Conservation (phyloP, 2,888 invertebrate genomes). For the Arctia plantaginis region DNA sequence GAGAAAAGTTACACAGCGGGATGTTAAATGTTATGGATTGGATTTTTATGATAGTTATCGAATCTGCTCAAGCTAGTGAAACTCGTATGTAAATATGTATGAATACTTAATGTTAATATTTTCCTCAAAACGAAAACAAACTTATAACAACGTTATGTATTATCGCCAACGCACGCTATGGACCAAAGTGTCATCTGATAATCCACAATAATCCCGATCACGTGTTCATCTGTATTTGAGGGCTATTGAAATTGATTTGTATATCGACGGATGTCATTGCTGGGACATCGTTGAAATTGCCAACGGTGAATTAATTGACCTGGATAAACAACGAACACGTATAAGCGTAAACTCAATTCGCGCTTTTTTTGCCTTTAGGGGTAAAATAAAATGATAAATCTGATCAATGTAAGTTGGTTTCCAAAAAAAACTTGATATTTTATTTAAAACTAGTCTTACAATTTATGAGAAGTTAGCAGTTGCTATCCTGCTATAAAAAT, state of each 20-base stretch:
- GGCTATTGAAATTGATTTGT: slow-evolving; percentile 1
- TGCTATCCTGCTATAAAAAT: no score
- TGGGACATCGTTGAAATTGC: neutral
- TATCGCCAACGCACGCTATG: neutral
- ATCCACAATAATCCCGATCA: neutral
- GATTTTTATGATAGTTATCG: neutral
- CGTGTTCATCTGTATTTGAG: neutral
- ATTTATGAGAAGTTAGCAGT: no score
- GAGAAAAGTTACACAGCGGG: neutral
- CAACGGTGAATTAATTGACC: neutral
- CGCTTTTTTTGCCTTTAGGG: neutral
- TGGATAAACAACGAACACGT: neutral
- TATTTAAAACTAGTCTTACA: no score
- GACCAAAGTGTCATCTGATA: neutral
- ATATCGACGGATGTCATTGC: slow-evolving; percentile 1
- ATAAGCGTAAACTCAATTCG: neutral
- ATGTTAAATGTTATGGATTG: neutral
- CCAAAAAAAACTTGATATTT: no score
- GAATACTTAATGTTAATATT: neutral
- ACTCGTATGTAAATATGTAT: neutral
- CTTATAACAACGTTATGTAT: neutral
- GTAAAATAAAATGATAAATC: neutral
- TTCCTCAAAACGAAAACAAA: neutral
- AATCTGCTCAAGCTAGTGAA: neutral
- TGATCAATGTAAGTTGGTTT: neutral